A percentile compares a stretch with the other conserved stretches of the same genome.
Conservation (phyloP, 2,888 invertebrate species). For the Cantharis rustica region DNA sequence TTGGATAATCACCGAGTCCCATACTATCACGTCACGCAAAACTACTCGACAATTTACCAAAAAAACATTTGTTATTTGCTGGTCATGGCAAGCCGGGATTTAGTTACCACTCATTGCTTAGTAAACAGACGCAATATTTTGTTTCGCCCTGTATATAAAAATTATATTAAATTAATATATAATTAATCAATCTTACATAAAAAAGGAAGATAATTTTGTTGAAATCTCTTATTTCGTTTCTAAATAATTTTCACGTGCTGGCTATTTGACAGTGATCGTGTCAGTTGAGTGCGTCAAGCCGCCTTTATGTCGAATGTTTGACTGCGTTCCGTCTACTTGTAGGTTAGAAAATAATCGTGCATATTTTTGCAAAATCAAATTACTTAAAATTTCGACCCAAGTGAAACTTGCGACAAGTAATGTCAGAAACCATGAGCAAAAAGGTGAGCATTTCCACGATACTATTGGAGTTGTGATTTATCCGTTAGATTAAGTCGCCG, state of each 20-base stretch:
- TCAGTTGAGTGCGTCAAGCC: background rate
- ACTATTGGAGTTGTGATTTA: background rate
- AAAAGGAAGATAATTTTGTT: background rate
- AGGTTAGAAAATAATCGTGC: conserved; percentile 2
- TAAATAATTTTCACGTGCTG: background rate
- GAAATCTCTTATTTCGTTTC: background rate
- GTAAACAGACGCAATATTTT: background rate
- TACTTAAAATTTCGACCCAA: background rate
- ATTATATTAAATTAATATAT: background rate
- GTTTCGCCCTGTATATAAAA: background rate
- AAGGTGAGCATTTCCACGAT: conserved; percentile 16
- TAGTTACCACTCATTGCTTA: no score
- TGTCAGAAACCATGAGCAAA: conserved; percentile 24
- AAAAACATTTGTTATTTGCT: background rate
- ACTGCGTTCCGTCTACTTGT: background rate
- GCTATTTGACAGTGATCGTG: background rate
- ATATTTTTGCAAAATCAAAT: background rate
- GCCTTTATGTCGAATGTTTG: background rate
- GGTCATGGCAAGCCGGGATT: background rate
- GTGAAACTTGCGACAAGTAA: background rate
- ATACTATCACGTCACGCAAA: conserved; percentile 50
- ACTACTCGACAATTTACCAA: background rate
- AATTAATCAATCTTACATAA: no score
- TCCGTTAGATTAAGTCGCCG: background rate
- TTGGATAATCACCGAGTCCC: conserved; percentile 90